Conservation (phyloP, 92 coral and sea anemone species). For the Plumapathes pennacea region DNA sequence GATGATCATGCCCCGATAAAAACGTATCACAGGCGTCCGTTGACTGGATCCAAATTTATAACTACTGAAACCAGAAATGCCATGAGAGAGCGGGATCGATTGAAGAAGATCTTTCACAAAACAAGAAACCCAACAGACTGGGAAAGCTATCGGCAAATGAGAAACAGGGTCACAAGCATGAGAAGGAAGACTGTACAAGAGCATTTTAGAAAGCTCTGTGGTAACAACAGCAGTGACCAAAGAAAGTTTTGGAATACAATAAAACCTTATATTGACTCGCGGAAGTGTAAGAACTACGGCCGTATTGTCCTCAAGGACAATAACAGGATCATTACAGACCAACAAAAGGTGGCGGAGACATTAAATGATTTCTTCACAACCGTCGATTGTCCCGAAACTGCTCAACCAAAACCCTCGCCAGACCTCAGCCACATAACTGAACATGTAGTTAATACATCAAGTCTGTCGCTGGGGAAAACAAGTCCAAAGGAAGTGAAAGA, state of each 20-base stretch:
- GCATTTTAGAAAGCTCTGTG: constrained; percentile 30
- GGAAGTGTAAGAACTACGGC: constrained; percentile 6
- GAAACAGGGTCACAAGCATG: constrained; percentile 47
- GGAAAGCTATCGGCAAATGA: constrained; percentile 27
- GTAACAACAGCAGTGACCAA: constrained; percentile 2
- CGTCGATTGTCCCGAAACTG: too few relatives aligned
- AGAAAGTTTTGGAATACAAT: constrained; percentile 17
- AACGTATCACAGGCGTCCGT: constrained; percentile 12
- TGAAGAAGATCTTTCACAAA: constrained; percentile 31
- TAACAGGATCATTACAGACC: constrained; percentile 5
- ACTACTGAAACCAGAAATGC: too few relatives aligned
- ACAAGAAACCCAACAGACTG: constrained; percentile 40
- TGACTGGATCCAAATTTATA: too few relatives aligned
- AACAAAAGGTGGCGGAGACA: constrained; percentile 8
- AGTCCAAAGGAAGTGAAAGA: constrained; percentile 48
- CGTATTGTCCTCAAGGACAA: constrained; percentile 11
- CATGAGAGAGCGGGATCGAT: constrained; percentile 10
- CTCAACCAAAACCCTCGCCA: not conserved
- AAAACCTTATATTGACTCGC: constrained; percentile 29
- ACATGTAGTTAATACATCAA: constrained; percentile 1
- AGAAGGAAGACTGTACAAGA: constrained; percentile 34
- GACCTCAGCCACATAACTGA: constrained; percentile 4
- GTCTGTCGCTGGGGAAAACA: constrained; percentile 33
- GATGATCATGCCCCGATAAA: constrained; percentile 28
- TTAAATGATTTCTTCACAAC: constrained; percentile 2